phyloP scores from a whole-genome alignment of 1,140 invertebrate species.

The Bathynomus jamesi region DNA sequence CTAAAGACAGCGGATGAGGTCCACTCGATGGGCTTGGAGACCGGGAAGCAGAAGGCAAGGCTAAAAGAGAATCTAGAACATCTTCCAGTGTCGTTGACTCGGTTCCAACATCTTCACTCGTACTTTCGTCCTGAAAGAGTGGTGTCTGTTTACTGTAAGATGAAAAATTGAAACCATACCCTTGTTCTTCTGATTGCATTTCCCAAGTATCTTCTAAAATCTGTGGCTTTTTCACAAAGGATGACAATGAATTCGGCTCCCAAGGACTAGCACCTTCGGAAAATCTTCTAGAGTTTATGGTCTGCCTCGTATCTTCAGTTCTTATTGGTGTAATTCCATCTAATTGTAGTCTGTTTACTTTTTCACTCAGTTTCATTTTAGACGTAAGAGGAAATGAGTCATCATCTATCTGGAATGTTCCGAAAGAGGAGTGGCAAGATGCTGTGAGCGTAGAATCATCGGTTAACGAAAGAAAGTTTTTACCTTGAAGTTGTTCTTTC shows the following conservation, averaged over 20 bases:
- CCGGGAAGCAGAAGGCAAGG: conserved; percentile 61
- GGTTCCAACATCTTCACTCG: background rate
- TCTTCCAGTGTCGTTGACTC: conserved; percentile 66
- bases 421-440: background rate
- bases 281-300: background rate
- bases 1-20: conserved; percentile 41
- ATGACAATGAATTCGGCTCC: background rate
- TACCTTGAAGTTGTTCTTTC: background rate
- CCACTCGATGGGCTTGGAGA: conserved; percentile 53
- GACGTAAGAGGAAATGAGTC: background rate
- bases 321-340: background rate
- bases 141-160: background rate
- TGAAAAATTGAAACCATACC: background rate
- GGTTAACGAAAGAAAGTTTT: background rate
- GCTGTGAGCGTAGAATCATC: background rate
- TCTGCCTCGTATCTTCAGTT: background rate
- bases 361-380: background rate
- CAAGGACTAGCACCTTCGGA: background rate
- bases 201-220: background rate
- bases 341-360: background rate
- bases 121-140: background rate
- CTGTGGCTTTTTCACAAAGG: background rate
- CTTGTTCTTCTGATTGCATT: background rate
- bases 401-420: background rate
- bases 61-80: conserved; percentile 80